Evolutionary conservation across 2,888 invertebrate species (phyloP).

Genomic region (Lathronympha strigana): DNA sequence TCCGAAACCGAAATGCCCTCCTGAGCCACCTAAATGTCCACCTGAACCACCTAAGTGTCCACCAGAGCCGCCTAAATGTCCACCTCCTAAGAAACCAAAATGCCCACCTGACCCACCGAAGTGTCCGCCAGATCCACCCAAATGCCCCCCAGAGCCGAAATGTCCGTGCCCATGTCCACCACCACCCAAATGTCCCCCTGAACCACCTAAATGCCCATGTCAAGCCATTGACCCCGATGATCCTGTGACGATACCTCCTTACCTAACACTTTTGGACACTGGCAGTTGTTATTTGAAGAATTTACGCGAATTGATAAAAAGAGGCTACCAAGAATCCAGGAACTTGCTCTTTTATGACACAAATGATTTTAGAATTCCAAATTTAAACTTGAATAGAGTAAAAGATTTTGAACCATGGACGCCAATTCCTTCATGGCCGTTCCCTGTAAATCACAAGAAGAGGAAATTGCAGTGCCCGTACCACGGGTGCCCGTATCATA

Average conservation of each 20-base stretch:
- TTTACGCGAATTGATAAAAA: neutral
- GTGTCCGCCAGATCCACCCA: slow-evolving; percentile 23
- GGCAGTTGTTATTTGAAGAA: neutral
- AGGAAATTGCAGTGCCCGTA: slow-evolving; percentile 56
- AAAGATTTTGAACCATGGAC: slow-evolving; percentile 68
- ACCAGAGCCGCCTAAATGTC: slow-evolving; percentile 19
- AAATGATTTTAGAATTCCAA: neutral
- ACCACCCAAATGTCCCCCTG: slow-evolving; percentile 11
- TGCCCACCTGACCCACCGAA: slow-evolving; percentile 42
- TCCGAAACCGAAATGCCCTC: slow-evolving; percentile 1
- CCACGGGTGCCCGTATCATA: slow-evolving; percentile 57
- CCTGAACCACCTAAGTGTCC: slow-evolving; percentile 19
- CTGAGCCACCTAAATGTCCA: slow-evolving; percentile 15
- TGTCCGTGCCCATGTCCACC: slow-evolving; percentile 2
- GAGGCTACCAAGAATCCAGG: neutral
- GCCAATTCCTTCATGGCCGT: slow-evolving; percentile 71
- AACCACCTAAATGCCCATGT: slow-evolving; percentile 6
- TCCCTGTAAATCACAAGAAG: slow-evolving; percentile 50
- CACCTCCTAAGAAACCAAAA: slow-evolving; percentile 36
- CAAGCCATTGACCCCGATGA: neutral
- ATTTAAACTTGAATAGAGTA: slow-evolving; percentile 42
- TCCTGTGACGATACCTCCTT: neutral
- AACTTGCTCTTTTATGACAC: neutral
- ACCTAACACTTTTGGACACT: neutral
- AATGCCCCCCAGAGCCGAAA: slow-evolving; percentile 14